Evolutionary conservation across 2,888 invertebrate genomes (phyloP).

Genomic region (Cremastobaeus sp.): DNA sequence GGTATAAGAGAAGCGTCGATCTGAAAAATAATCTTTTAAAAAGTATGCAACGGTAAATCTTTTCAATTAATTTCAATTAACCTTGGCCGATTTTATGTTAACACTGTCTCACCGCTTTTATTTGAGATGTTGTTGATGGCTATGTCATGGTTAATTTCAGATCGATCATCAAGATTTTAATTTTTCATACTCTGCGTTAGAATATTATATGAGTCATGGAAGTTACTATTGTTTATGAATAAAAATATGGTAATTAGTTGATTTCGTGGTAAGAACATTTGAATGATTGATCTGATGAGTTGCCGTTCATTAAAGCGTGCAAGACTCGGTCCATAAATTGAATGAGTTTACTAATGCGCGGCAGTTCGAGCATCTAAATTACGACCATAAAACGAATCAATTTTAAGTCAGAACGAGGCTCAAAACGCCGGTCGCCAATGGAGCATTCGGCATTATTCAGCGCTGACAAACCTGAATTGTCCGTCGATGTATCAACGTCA

Average conservation of each 20-base stretch:
- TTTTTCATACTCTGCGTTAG: constrained; percentile 27
- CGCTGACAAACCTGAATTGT: constrained; percentile 51
- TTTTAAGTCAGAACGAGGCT: too few species aligned
- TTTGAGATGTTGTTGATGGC: constrained; percentile 33
- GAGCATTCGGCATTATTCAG: constrained; percentile 43
- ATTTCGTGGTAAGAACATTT: constrained; percentile 41
- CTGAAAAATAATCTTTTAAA: constrained; percentile 36
- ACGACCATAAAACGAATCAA: too few species aligned
- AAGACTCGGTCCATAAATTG: not conserved
- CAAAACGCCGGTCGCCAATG: too few species aligned
- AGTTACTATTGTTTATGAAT: constrained; percentile 30
- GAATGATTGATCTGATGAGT: constrained; percentile 44
- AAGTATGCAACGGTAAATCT: constrained; percentile 53
- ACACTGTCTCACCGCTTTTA: constrained; percentile 29
- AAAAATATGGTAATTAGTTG: constrained; percentile 45
- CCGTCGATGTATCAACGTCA: constrained; percentile 56
- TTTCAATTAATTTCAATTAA: constrained; percentile 54
- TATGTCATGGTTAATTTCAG: constrained; percentile 48
- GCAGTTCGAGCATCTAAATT: constrained; percentile 43
- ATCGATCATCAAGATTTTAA: constrained; percentile 52
- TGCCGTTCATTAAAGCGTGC: constrained; percentile 32
- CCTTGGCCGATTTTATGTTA: constrained; percentile 53
- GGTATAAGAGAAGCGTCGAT: too few species aligned
- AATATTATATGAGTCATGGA: constrained; percentile 37
- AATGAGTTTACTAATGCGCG: constrained; percentile 29